Percentiles rank a stretch among this genome's conserved stretches.
phyloP scores from a whole-genome alignment of 2,113 vertebrate genomes.

The Crotalus viridis region DNA sequence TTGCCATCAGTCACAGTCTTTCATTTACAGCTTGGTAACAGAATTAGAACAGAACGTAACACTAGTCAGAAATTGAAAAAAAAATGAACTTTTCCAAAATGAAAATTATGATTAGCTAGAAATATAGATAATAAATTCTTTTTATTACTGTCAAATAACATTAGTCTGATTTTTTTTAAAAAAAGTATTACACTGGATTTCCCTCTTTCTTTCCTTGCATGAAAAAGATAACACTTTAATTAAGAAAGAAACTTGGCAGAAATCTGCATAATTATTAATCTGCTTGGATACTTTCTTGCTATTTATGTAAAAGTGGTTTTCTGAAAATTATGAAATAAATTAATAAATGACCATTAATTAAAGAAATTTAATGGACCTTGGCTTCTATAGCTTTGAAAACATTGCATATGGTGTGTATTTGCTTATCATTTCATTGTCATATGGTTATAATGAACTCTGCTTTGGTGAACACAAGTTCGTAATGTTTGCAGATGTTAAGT shows the following conservation, averaged over 20 bases:
- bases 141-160: background rate
- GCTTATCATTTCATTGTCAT: constrained; percentile 45
- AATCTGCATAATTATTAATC: constrained; percentile 51
- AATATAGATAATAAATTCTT: accelerated
- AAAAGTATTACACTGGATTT: constrained; percentile 5
- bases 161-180: constrained; percentile 3
- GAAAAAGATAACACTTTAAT: constrained; percentile 56
- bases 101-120: constrained; percentile 8
- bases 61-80: background rate
- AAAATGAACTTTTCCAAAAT: background rate
- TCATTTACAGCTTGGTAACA: too few species aligned
- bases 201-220: constrained; percentile 21
- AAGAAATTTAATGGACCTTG: constrained; percentile 62
- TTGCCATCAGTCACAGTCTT: background rate
- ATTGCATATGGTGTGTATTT: constrained; percentile 37
- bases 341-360: constrained; percentile 63
- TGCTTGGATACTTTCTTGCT: constrained; percentile 42
- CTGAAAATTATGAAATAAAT: constrained; percentile 56
- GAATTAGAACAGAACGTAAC: background rate
- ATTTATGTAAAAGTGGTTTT: constrained; percentile 58
- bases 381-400: constrained; percentile 23
- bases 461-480: constrained; percentile 6
- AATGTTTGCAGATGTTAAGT: background rate
- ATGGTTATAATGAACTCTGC: constrained; percentile 34
- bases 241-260: constrained; percentile 54